Evolutionary conservation across 1,140 invertebrate genomes (phyloP).

Genomic region (Ericerus pela): DNA sequence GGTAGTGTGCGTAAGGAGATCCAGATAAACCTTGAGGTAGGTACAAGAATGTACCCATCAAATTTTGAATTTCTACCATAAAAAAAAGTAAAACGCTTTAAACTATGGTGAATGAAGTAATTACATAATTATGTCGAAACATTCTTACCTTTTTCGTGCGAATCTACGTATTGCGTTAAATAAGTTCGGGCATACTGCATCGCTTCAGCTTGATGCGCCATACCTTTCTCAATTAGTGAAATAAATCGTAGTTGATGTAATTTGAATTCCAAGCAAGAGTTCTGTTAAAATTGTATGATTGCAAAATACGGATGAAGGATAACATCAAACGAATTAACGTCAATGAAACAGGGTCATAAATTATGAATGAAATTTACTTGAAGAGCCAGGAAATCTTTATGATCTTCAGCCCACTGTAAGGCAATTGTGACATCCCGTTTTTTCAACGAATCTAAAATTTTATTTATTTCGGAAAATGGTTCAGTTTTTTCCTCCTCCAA

Average conservation of each 20-base stretch:
- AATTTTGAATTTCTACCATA: constrained; percentile 52
- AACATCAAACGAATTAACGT: background rate
- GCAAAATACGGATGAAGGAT: background rate
- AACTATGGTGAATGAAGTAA: background rate
- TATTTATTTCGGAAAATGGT: constrained; percentile 70
- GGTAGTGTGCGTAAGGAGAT: constrained; percentile 65
- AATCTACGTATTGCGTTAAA: constrained; percentile 65
- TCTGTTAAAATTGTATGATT: constrained; percentile 30
- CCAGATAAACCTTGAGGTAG: constrained; percentile 58
- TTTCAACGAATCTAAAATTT: constrained; percentile 66
- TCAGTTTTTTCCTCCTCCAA: constrained; percentile 55
- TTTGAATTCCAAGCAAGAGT: constrained; percentile 73
- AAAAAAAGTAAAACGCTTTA: background rate
- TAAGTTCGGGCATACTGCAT: constrained; percentile 71
- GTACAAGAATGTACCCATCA: constrained; percentile 80
- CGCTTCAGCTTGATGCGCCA: constrained; percentile 52
- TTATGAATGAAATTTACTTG: constrained; percentile 31
- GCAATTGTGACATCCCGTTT: constrained; percentile 63
- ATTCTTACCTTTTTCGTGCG: constrained; percentile 58
- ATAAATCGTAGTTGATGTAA: constrained; percentile 61
- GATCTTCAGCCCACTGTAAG: constrained; percentile 54
- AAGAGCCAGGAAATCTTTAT: constrained; percentile 43
- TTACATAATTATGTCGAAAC: background rate
- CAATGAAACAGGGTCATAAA: constrained; percentile 8
- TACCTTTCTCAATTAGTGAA: constrained; percentile 50